Base-by-base conservation (phyloP, 2,113 vertebrate species). In the Oceanites oceanicus region DNA sequence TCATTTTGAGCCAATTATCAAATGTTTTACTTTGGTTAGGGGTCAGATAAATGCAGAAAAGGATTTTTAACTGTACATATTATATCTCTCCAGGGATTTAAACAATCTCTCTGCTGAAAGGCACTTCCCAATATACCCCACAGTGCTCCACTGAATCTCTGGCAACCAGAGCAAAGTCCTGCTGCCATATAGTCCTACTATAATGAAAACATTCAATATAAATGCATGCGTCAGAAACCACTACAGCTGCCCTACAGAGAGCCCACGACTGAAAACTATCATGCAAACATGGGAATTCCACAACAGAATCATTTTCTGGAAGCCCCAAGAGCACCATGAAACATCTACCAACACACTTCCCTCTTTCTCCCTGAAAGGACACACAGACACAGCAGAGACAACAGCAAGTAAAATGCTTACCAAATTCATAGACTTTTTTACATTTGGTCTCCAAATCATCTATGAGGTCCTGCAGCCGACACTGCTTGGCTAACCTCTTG, bases 401-500 rank as follows among this genome's bases (percentile, higher is more conserved):
- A 55, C 6, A 59, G 29, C 15, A 66, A 79, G 63, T 50, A 68
- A 78, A 76, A 74, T 17, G 50, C 99, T 97, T 98, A 99, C 99
- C 99, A 87, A 99, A 99, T 93, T 99, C 99, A 79, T 99, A 99
- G 77, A 99, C 98, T 94, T 99, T 99, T 97, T 99, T 99, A 83
- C 99, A 99, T 96, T 99, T 99, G 95, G 98, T 99, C 95, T 99
- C 99, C 96, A 99, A 98, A 93, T 99, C 98, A 9, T 99, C 97
- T 0, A 99, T 99, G 73, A 99, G 98, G 89, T 98, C 98, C 66
- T 98, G 96, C 95, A 99, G 98, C 88, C 98, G 99, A 95, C 99
- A 99, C 98, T 99, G 99, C 94, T 99, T 99, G 81, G 99, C 99
- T 67, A 99, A 97, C 67, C 99, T 98, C 94, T 99, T 99, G 81